Evolutionary conservation across 2,888 invertebrate species (phyloP).

Genomic region (Calameuta filiformis): DNA sequence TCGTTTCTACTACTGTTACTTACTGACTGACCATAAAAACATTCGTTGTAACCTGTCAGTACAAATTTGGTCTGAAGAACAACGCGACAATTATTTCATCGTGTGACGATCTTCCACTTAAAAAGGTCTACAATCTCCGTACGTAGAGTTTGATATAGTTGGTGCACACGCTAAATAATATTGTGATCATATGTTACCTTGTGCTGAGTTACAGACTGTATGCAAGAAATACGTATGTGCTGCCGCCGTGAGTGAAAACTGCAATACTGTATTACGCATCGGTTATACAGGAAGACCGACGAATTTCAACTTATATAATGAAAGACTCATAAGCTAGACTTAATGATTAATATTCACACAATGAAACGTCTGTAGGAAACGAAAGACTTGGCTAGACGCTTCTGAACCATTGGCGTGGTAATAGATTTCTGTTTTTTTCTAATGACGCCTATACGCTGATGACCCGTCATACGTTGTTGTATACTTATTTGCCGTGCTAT

Average conservation of each 20-base stretch:
- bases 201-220: not conserved
- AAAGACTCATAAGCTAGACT: not conserved
- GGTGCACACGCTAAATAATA: not conserved
- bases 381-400: not conserved
- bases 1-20: not conserved
- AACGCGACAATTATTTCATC: not conserved
- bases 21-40: not conserved
- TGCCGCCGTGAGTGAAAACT: not conserved
- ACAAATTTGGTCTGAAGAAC: not conserved
- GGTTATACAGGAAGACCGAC: not conserved
- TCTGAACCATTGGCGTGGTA: not conserved
- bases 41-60: not conserved
- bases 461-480: not conserved
- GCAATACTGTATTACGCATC: not conserved
- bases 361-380: not conserved
- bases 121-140: not conserved
- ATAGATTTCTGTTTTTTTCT: not conserved
- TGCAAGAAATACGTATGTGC: not conserved
- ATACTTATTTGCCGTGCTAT: not conserved
- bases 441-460: not conserved
- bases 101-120: not conserved
- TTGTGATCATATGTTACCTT: not conserved
- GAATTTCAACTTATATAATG: not conserved
- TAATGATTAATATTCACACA: not conserved
- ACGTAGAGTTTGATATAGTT: not conserved